A percentile compares a stretch with the other conserved stretches of the same genome.
Evolutionary conservation across 2,113 vertebrate species (phyloP).

Genomic region (Laterallus jamaicensis): DNA sequence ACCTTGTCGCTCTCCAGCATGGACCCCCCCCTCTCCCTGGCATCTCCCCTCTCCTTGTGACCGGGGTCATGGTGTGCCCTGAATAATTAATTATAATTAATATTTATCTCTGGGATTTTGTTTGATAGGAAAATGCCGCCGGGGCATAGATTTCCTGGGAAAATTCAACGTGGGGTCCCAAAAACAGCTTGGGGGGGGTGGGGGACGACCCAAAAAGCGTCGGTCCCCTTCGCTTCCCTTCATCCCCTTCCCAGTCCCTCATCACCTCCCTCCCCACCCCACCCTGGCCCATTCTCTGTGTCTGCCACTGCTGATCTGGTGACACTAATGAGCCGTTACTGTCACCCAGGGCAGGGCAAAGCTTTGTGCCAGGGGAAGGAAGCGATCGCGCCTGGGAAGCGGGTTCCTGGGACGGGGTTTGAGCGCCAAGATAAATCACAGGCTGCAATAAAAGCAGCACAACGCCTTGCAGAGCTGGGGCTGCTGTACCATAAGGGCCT

Average conservation of each 20-base stretch:
- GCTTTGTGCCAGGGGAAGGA: background rate
- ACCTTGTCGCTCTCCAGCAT: rapidly evolving
- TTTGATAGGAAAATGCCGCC: rapidly evolving
- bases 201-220: background rate
- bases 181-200: too few relatives aligned
- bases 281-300: rapidly evolving
- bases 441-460: background rate
- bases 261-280: background rate
- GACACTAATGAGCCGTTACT: background rate
- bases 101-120: background rate
- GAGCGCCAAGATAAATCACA: background rate
- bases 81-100: background rate
- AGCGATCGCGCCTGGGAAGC: rapidly evolving
- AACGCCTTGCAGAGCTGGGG: background rate
- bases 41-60: rapidly evolving
- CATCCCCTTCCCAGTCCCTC: too few relatives aligned
- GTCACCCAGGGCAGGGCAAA: rapidly evolving
- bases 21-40: background rate
- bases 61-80: rapidly evolving
- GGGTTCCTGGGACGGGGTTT: background rate
- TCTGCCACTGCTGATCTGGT: rapidly evolving
- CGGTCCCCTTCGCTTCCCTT: background rate
- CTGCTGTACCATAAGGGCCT: rapidly evolving
- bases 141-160: background rate
- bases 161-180: rapidly evolving